phyloP scores from a whole-genome alignment of 2,888 invertebrate genomes.

The Acleris holmiana region DNA sequence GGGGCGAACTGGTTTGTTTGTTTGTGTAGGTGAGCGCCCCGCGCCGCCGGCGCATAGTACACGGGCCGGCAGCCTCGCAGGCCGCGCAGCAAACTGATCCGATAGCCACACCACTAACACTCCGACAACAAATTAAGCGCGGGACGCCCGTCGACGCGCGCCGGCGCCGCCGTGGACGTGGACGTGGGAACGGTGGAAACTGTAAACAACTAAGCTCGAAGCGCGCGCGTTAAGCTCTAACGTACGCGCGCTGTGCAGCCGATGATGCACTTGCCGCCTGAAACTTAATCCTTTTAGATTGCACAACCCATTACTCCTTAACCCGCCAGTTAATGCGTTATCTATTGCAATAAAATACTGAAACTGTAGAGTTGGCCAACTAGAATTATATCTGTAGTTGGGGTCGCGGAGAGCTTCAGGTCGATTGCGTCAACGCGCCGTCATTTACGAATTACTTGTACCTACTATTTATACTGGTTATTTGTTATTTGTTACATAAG shows the following conservation, averaged over 20 bases:
- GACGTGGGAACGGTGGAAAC: too few species aligned
- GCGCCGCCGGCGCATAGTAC: neutral
- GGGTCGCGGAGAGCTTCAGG: too few species aligned
- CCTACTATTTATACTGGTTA: too few species aligned
- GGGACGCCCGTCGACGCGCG: neutral
- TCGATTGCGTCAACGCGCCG: too few species aligned
- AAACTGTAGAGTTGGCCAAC: neutral
- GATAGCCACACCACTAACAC: neutral
- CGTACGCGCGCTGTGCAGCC: slow-evolving; percentile 2
- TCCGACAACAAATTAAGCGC: too few species aligned
- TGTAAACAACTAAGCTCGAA: slow-evolving; percentile 1
- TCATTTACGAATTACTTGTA: too few species aligned
- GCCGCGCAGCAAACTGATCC: neutral
- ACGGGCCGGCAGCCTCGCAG: neutral
- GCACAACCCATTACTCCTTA: neutral
- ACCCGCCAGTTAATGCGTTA: neutral
- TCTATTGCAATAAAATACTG: too few species aligned
- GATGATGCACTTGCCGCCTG: too few species aligned
- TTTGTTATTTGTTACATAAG: too few species aligned
- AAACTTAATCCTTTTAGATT: neutral
- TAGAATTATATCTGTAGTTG: neutral
- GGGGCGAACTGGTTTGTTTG: slow-evolving; percentile 71
- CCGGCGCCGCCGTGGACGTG: neutral
- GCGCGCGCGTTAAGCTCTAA: slow-evolving; percentile 46
- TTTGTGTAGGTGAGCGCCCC: slow-evolving; percentile 55